phyloP scores from a whole-genome alignment of 2,888 invertebrate species.

The Cephus pulcher region DNA sequence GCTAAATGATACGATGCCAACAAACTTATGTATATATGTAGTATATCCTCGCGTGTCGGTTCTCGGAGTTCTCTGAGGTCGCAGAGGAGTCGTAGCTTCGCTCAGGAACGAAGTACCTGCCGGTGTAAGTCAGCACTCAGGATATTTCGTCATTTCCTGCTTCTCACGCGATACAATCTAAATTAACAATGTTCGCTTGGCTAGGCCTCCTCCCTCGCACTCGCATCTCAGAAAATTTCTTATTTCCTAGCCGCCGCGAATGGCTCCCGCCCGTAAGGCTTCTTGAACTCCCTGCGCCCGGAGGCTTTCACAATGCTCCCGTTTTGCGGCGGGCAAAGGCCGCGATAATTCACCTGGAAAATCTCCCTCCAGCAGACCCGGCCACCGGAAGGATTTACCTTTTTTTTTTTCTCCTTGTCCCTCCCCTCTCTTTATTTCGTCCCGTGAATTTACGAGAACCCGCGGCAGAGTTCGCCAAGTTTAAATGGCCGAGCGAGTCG shows the following conservation, averaged over 20 bases:
- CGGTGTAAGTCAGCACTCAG: constrained; percentile 65
- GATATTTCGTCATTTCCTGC: constrained; percentile 68
- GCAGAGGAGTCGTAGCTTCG: constrained; percentile 48
- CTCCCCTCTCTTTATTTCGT: background rate
- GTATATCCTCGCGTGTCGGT: constrained; percentile 43
- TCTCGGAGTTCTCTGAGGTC: constrained; percentile 49
- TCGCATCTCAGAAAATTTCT: constrained; percentile 64
- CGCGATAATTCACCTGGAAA: constrained; percentile 55
- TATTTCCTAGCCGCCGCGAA: constrained; percentile 53
- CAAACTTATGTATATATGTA: background rate
- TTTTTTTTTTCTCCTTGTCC: background rate
- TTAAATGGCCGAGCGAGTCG: background rate
- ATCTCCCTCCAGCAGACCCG: constrained; percentile 41
- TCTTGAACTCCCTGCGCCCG: constrained; percentile 13
- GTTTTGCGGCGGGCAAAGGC: constrained; percentile 27
- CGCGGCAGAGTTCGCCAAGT: background rate
- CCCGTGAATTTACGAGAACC: background rate
- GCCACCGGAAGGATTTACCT: constrained; percentile 29
- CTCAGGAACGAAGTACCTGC: constrained; percentile 33
- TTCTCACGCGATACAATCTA: constrained; percentile 68
- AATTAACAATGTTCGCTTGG: constrained; percentile 67
- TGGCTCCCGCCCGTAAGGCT: constrained; percentile 1
- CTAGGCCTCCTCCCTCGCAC: constrained; percentile 60
- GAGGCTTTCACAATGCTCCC: constrained; percentile 21
- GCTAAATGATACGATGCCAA: background rate